Base-by-base conservation (phyloP, 2,888 invertebrate genomes). In the Acronicta leporina region DNA sequence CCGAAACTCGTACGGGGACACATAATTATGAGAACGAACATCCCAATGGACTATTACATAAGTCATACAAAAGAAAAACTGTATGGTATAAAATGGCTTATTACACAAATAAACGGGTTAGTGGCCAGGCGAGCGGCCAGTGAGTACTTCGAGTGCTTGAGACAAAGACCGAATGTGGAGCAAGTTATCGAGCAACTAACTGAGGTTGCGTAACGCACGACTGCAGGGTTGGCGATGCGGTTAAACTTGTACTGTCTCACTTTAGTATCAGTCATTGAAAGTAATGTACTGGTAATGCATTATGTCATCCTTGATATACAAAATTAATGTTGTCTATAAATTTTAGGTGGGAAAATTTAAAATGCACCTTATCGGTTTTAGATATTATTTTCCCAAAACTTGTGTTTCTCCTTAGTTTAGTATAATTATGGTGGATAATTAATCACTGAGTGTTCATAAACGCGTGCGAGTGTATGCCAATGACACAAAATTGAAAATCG, bases 101-200 rank as follows among this genome's bases (percentile, higher is more conserved):
- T 68, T 67, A 47, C 58, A 57, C 58, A 63, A 64, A 47, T 67
- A 74, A 69, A 77, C 74, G 70, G 73, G 74, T 65, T 71, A 75
- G 72, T 70, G 68, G 74, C 70, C 75, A 82, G 56, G 55, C 65
- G 47, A 64, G 14, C 44, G 50, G 54, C 42, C 58, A 60, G 72
- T n/a, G n/a, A n/a, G n/a, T 63, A 78, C 81, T 69, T 77, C 72
- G 77, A 77, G 79, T 73, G 70, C 70, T 73, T 65, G 75, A 91
- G 84, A 91, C 92, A 92, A 92, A 89, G 86, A 89, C 85, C 86
- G 84, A 92, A 93, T 92, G 90, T 93, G 84, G 91, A 92, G 88
- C 92, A 87, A 90, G 87, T 88, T 89, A 87, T 87, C 86, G 85
- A 86, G 80, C 86, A 82, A 84, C 85, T 87, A 87, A 86, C 84